Evolutionary conservation across 1,140 invertebrate genomes (phyloP).

Genomic region (Sinonovacula constricta): DNA sequence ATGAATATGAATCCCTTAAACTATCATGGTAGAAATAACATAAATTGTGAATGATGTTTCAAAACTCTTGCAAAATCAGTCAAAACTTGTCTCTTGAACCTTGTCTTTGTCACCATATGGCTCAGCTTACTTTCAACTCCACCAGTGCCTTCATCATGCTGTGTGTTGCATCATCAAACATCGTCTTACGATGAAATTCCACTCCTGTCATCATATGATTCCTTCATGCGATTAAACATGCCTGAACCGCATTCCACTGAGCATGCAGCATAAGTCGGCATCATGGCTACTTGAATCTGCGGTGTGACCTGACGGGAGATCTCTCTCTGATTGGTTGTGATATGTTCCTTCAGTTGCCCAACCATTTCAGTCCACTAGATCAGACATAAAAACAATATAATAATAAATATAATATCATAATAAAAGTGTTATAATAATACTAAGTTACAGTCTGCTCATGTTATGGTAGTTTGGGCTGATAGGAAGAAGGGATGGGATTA

Average conservation of each 20-base stretch:
- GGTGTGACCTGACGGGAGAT: conserved; percentile 47
- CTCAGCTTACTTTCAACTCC: conserved; percentile 25
- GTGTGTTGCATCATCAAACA: conserved; percentile 49
- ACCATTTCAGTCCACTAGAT: conserved; percentile 49
- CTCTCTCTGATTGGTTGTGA: conserved; percentile 51
- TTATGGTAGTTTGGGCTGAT: too few species aligned
- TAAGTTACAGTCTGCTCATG: too few species aligned
- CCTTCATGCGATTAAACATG: conserved; percentile 46
- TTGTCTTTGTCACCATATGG: not conserved
- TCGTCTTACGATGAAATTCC: conserved; percentile 15
- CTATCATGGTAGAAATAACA: not conserved
- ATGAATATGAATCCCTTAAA: not conserved
- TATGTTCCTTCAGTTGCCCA: conserved; percentile 39
- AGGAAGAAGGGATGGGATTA: too few species aligned
- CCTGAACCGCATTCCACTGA: conserved; percentile 33
- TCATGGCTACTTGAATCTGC: conserved; percentile 37
- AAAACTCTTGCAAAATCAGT: not conserved
- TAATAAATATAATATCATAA: not conserved
- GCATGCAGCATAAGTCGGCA: conserved; percentile 27
- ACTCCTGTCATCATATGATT: conserved; percentile 28
- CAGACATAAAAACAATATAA: not conserved
- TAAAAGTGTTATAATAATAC: too few species aligned
- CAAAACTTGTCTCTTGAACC: not conserved
- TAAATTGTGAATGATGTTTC: not conserved
- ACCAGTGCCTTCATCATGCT: conserved; percentile 18